These are phyloP conservation scores for Emys orbicularis DNA, from an alignment of 2,797 vertebrate genomes.

Conservation along the genomic window DNA sequence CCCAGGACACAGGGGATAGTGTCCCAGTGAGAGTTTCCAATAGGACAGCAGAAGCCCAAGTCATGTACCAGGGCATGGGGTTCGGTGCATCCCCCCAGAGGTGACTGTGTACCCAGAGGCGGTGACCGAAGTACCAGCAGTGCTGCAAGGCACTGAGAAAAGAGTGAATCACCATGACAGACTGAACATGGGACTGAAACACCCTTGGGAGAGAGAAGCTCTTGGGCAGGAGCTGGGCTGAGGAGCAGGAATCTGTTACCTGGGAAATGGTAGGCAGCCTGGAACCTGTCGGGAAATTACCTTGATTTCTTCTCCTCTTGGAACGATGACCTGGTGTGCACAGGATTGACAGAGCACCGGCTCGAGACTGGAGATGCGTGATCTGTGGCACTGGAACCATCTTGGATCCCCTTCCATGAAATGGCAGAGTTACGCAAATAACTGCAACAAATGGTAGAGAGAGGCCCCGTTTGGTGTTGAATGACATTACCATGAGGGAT, in stretches of 20 bases:
- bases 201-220: too few species aligned
- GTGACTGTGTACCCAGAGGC: too few species aligned
- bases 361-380: background rate
- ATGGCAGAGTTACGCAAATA: too few species aligned
- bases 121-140: background rate
- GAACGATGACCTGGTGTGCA: too few species aligned
- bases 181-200: background rate
- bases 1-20: too few species aligned
- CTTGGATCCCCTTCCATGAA: background rate
- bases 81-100: too few species aligned
- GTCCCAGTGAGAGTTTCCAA: too few species aligned
- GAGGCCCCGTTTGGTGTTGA: too few species aligned
- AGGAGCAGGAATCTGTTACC: background rate
- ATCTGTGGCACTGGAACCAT: too few species aligned
- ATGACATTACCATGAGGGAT: background rate
- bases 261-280: background rate
- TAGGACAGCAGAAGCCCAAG: too few species aligned
- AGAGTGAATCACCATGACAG: background rate
- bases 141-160: background rate
- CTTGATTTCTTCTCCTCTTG: too few species aligned
- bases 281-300: background rate
- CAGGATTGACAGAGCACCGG: background rate
- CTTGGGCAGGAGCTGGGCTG: background rate
- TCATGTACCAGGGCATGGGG: too few species aligned
- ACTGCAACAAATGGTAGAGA: background rate